Evolutionary conservation across 2,113 vertebrate genomes (phyloP).

Genomic region (Pterocles burchelli): DNA sequence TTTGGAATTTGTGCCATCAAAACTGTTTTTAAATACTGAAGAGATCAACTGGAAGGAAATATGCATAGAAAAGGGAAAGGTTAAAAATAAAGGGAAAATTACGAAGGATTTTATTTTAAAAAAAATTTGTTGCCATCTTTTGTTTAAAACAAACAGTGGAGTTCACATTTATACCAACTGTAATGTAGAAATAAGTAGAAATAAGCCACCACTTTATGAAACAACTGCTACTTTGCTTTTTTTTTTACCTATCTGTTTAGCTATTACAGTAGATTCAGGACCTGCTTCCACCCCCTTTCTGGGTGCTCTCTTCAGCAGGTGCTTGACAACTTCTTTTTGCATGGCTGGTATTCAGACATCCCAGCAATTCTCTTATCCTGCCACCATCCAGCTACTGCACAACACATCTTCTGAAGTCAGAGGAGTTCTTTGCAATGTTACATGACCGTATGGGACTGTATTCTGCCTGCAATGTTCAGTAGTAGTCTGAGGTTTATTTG

Average conservation of each 20-base stretch:
- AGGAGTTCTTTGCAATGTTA: background rate
- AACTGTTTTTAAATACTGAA: background rate
- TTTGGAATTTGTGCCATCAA: background rate
- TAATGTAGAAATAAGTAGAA: background rate
- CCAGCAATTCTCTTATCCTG: background rate
- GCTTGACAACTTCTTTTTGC: background rate
- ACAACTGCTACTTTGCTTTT: background rate
- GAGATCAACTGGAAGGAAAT: background rate
- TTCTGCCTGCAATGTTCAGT: background rate
- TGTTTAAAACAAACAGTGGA: background rate
- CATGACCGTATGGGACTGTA: accelerated
- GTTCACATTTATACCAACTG: background rate
- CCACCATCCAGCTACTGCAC: background rate
- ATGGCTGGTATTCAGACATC: background rate
- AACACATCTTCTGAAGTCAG: background rate
- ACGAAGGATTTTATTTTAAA: background rate
- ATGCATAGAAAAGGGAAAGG: background rate
- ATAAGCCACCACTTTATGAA: background rate
- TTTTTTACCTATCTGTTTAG: background rate
- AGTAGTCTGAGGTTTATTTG: background rate
- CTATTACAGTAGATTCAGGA: background rate
- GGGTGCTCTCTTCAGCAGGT: background rate
- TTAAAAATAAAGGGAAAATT: background rate
- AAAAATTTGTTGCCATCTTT: background rate
- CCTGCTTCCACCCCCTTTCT: background rate